A percentile compares a stretch with the other conserved stretches of the same genome.
Evolutionary conservation across 2,113 vertebrate species (phyloP).

Genomic region (Neodontobutis hainanensis): DNA sequence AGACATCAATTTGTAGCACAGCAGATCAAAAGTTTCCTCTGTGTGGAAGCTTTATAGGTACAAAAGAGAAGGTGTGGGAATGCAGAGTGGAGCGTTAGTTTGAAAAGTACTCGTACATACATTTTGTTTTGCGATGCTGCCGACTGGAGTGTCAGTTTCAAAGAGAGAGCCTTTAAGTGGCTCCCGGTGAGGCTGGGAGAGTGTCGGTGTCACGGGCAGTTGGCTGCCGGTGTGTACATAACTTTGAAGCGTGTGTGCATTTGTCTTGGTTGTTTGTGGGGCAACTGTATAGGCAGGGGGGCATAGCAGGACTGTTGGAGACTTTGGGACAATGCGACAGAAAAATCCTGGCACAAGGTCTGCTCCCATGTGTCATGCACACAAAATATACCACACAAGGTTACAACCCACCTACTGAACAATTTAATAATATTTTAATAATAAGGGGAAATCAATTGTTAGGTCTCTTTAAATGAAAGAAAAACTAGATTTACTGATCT

Average conservation of each 20-base stretch:
- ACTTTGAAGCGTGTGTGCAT: slow-evolving; percentile 39
- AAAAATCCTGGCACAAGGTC: slow-evolving; percentile 54
- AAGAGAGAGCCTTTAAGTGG: slow-evolving; percentile 73
- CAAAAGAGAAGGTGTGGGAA: slow-evolving; percentile 25
- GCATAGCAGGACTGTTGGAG: slow-evolving; percentile 52
- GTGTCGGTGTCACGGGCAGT: slow-evolving; percentile 71
- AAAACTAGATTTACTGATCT: too few relatives aligned
- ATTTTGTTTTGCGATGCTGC: slow-evolving; percentile 62
- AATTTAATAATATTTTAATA: too few relatives aligned
- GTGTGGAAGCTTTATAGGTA: background rate
- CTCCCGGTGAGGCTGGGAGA: slow-evolving; percentile 63
- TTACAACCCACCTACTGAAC: background rate
- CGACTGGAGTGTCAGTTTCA: slow-evolving; percentile 73
- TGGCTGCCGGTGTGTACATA: slow-evolving; percentile 53
- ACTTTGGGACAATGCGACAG: slow-evolving; percentile 46
- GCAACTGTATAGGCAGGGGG: slow-evolving; percentile 52
- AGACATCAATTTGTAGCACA: slow-evolving; percentile 36
- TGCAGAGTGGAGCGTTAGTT: slow-evolving; percentile 38
- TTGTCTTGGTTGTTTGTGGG: slow-evolving; percentile 42
- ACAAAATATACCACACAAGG: slow-evolving; percentile 12
- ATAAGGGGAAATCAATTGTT: too few relatives aligned
- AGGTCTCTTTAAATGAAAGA: too few relatives aligned
- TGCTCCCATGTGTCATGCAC: background rate
- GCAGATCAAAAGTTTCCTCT: slow-evolving; percentile 20
- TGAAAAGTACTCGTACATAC: slow-evolving; percentile 31